Base-by-base conservation (phyloP, 1,140 invertebrate species). In the Chymomyza costata region DNA sequence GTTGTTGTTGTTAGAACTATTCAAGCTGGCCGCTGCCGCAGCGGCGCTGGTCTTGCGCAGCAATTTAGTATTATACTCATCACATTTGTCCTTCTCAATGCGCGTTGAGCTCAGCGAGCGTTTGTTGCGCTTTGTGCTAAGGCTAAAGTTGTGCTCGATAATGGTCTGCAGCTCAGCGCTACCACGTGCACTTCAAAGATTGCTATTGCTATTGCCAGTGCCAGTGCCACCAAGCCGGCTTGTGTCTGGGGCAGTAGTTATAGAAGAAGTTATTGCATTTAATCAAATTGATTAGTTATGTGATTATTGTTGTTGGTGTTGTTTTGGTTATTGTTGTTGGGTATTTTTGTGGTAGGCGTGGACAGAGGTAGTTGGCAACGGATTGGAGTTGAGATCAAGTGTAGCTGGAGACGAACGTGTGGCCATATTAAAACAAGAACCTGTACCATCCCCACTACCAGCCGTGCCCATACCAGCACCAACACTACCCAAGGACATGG, bases 31-130 rank as follows among this genome's bases (percentile, higher is more conserved):
- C n/a, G 30, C 30, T 6, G 5, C 10, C 10, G 10, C 10, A 6
- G 25, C 25, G 39, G 38, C 39, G 2, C 30, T 46, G 16, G 60
- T 49, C 16, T 64, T 64, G 3, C 60, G 37, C 31, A 64, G n/a
- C 16, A 64, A 49, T 28, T 64, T 64, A 10, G 44, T 64, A 28
- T 64, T 64, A n/a, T 64, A 64, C 28, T 64, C 60, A 58, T 64
- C 60, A 38, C 55, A 64, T 49, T 64, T 64, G 17, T 64, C 60
- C 46, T 64, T 64, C 25, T 58, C 60, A 13, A 64, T 57, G 10
- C 60, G 48, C n/a, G 60, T 64, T 31, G 54, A 58, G 11, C 60
- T 64, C 6, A 64, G 35, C 6, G 60, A 64, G 32, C 60, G 48
- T 54, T 64, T 64, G 34, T 50, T 55, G 31, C 60, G 60, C 53